phyloP scores from a whole-genome alignment of 2,113 vertebrate genomes.

The Collichthys lucidus region DNA sequence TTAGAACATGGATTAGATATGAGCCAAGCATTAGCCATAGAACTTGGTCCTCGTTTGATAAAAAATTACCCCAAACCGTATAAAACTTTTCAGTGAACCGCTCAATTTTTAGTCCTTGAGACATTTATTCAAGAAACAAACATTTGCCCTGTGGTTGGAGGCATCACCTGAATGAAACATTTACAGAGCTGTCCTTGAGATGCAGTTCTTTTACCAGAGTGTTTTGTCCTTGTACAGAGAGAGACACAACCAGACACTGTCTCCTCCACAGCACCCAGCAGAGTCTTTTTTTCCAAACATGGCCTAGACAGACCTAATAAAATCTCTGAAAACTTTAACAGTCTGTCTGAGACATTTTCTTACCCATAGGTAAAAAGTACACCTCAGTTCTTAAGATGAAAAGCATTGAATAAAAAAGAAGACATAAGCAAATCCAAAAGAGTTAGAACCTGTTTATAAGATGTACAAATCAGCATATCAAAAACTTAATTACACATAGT shows the following conservation, averaged over 20 bases:
- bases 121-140: conserved; percentile 25
- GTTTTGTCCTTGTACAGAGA: conserved; percentile 35
- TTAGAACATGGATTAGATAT: conserved; percentile 63
- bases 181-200: conserved; percentile 46
- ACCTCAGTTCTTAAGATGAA: neutral
- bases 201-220: conserved; percentile 25
- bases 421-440: conserved; percentile 5
- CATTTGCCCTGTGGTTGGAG: conserved; percentile 39
- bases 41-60: conserved; percentile 20
- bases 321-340: neutral
- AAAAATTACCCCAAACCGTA: conserved; percentile 8
- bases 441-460: neutral
- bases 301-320: neutral
- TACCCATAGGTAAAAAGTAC: neutral
- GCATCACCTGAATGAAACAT: conserved; percentile 52
- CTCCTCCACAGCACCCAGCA: conserved; percentile 6
- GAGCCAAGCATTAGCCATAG: conserved; percentile 14
- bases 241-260: conserved; percentile 11
- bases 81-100: conserved; percentile 22
- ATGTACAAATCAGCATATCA: conserved; percentile 1
- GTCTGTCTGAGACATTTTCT: conserved; percentile 25
- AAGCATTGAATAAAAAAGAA: neutral
- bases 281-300: conserved; percentile 27
- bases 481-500: neutral
- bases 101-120: conserved; percentile 38